These are phyloP conservation scores for Tetrax tetrax DNA, from an alignment of 2,113 vertebrate genomes.

Conservation along the genomic window DNA sequence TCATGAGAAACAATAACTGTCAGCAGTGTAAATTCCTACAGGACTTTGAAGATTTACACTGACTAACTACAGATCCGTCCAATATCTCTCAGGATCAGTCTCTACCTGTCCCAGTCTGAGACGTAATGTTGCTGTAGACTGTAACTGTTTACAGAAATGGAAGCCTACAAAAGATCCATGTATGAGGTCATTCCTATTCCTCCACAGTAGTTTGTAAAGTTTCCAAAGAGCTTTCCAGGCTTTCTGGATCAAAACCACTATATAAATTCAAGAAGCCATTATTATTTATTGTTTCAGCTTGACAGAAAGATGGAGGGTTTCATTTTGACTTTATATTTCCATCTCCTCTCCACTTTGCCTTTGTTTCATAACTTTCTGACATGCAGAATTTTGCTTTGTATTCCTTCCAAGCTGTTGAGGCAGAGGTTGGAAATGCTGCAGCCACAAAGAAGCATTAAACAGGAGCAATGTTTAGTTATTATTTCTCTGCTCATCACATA, in stretches of 20 bases:
- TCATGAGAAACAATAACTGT: constrained; percentile 61
- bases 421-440: neutral
- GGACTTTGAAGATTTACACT: constrained; percentile 50
- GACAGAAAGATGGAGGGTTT: constrained; percentile 73
- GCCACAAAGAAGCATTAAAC: neutral
- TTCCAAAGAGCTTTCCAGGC: constrained; percentile 55
- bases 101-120: constrained; percentile 41
- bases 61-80: constrained; percentile 45
- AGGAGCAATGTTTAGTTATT: neutral
- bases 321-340: constrained; percentile 70
- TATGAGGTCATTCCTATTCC: constrained; percentile 51
- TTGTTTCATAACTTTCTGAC: constrained; percentile 65
- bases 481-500: neutral
- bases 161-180: constrained; percentile 15
- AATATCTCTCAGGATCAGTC: constrained; percentile 53
- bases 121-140: constrained; percentile 24
- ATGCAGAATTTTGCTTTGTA: constrained; percentile 13
- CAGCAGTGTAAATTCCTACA: constrained; percentile 32
- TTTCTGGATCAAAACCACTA: constrained; percentile 53
- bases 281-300: constrained; percentile 71
- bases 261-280: constrained; percentile 59
- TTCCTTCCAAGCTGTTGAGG: neutral
- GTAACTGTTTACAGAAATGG: constrained; percentile 33
- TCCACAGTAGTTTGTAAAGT: constrained; percentile 63
- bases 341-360: constrained; percentile 22